phyloP scores from a whole-genome alignment of 2,113 vertebrate species.

The Brachyistius frenatus region DNA sequence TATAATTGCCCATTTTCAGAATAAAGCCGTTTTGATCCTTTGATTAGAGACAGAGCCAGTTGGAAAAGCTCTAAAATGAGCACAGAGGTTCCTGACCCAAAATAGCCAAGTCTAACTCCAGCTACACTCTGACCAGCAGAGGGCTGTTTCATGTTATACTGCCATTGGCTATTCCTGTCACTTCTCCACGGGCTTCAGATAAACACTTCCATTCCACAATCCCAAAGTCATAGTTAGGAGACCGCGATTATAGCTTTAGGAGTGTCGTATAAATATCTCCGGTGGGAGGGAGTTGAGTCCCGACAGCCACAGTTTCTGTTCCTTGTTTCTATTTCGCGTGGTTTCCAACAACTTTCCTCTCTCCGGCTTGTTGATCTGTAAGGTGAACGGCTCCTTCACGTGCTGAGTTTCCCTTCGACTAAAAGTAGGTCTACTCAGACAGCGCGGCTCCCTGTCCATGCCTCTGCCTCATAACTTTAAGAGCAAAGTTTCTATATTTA shows the following conservation, averaged over 20 bases:
- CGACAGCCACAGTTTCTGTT: slow-evolving; percentile 60
- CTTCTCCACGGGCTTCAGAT: slow-evolving; percentile 70
- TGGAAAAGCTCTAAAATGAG: slow-evolving; percentile 65
- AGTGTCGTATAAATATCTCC: slow-evolving; percentile 78
- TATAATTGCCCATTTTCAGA: slow-evolving; percentile 74
- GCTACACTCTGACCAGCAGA: slow-evolving; percentile 65
- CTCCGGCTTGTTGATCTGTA: slow-evolving; percentile 57
- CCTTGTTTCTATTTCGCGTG: slow-evolving; percentile 68
- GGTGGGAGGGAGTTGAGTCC: slow-evolving; percentile 49
- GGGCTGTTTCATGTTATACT: slow-evolving; percentile 78
- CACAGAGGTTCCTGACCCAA: slow-evolving; percentile 65
- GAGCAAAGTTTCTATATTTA: slow-evolving; percentile 39
- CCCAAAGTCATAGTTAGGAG: slow-evolving; percentile 76
- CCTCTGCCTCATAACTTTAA: slow-evolving; percentile 38
- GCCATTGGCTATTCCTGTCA: slow-evolving; percentile 76
- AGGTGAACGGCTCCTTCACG: slow-evolving; percentile 70
- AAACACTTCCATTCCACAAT: slow-evolving; percentile 81
- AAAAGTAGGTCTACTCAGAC: slow-evolving; percentile 64
- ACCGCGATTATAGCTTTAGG: slow-evolving; percentile 81
- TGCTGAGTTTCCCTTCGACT: slow-evolving; percentile 59
- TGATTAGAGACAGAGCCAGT: slow-evolving; percentile 71
- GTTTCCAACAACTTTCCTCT: slow-evolving; percentile 63
- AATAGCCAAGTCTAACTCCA: slow-evolving; percentile 72
- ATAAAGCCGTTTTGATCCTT: slow-evolving; percentile 67
- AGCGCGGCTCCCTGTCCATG: slow-evolving; percentile 54